Conservation (phyloP, 2,888 invertebrate species). For the Drosophila niveifrons region DNA sequence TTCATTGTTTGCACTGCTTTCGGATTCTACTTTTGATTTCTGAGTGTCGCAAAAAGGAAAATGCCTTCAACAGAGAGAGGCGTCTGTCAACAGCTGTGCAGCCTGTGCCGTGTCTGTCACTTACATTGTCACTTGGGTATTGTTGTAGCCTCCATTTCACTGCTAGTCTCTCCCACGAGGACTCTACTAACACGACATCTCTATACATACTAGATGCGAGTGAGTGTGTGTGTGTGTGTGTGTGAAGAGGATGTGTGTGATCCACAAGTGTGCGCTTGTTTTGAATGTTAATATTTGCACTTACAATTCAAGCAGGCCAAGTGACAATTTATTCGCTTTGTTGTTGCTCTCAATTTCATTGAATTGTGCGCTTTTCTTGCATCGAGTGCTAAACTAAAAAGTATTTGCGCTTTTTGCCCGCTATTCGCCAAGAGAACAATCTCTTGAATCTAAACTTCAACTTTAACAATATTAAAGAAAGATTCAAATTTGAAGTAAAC, state of each 20-base stretch:
- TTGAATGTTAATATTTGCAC: conserved; percentile 81
- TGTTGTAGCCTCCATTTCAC: conserved; percentile 43
- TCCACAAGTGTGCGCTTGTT: conserved; percentile 78
- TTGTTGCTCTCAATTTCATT: conserved; percentile 64
- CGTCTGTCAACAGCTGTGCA: conserved; percentile 58
- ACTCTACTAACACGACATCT: conserved; percentile 18
- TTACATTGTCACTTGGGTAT: conserved; percentile 74
- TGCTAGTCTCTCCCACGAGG: not conserved
- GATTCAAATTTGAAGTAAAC: not conserved
- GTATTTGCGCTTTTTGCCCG: conserved; percentile 56
- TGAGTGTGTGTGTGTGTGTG: conserved; percentile 8
- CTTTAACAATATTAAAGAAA: not conserved
- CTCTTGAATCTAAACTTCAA: not conserved
- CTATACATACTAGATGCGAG: conserved; percentile 3
- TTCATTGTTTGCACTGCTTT: conserved; percentile 75
- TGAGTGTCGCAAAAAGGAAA: conserved; percentile 42
- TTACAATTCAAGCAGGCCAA: conserved; percentile 72
- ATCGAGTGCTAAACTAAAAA: conserved; percentile 43
- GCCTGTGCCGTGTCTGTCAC: conserved; percentile 57
- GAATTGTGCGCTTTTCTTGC: conserved; percentile 51
- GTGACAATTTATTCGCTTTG: conserved; percentile 78
- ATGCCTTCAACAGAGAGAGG: conserved; percentile 39
- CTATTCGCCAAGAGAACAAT: not conserved
- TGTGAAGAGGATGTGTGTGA: conserved; percentile 16
- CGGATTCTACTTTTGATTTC: conserved; percentile 69